phyloP scores from a whole-genome alignment of 2,113 vertebrate genomes.

The Misgurnus mizolepis region DNA sequence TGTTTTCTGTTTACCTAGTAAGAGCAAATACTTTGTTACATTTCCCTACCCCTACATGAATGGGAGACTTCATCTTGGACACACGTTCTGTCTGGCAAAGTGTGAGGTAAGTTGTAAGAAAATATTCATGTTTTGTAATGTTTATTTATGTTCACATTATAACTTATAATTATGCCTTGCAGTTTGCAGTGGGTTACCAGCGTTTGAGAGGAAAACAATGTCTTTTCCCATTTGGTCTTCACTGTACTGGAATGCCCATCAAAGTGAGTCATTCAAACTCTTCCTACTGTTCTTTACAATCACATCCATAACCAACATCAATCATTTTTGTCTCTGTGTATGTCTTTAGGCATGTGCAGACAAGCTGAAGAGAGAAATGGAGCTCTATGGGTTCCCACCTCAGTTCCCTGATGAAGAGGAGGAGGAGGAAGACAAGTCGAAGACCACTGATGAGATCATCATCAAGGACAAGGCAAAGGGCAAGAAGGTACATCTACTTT shows the following conservation, averaged over 20 bases:
- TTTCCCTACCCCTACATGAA: slow-evolving; percentile 99
- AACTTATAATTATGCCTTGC: not conserved
- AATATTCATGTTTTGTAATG: not conserved
- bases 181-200: slow-evolving; percentile 93
- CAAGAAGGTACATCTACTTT: slow-evolving; percentile 81
- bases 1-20: slow-evolving; percentile 68
- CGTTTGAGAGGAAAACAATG: slow-evolving; percentile 89
- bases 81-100: slow-evolving; percentile 95
- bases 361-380: slow-evolving; percentile 96
- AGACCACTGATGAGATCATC: slow-evolving; percentile 78
- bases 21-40: slow-evolving; percentile 88
- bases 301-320: not conserved
- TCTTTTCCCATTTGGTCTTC: slow-evolving; percentile 93
- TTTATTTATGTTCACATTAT: not conserved
- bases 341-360: slow-evolving; percentile 90
- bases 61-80: slow-evolving; percentile 93
- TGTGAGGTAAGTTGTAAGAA: slow-evolving; percentile 84
- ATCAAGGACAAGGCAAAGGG: slow-evolving; percentile 97
- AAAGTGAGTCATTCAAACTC: slow-evolving; percentile 78
- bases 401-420: slow-evolving; percentile 94
- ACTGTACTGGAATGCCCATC: slow-evolving; percentile 99
- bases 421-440: slow-evolving; percentile 78
- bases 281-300: not conserved
- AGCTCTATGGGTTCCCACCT: slow-evolving; percentile 91
- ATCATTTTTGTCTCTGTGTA: slow-evolving; percentile 1